Conservation (phyloP, 2,888 invertebrate genomes). For the Drosophila colorata region DNA sequence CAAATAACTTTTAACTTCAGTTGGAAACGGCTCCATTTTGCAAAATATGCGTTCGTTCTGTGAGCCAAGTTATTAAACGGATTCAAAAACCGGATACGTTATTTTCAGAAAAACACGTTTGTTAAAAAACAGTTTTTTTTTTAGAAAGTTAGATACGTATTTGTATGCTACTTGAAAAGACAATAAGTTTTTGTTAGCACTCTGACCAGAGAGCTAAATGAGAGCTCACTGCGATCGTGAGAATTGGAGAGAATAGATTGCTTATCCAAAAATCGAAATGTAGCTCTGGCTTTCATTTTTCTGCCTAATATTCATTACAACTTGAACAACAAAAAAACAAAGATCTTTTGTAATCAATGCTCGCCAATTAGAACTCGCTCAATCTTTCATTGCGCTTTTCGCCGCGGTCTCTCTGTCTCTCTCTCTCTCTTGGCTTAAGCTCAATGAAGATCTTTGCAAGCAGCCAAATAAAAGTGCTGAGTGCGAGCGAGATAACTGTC, state of each 20-base stretch:
- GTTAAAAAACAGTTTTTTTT: neutral
- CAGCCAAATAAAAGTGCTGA: neutral
- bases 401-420: neutral
- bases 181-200: neutral
- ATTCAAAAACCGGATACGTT: too few relatives aligned
- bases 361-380: too few relatives aligned
- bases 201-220: neutral
- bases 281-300: too few relatives aligned
- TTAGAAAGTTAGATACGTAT: neutral
- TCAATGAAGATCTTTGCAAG: neutral
- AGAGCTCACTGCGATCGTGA: neutral
- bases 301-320: too few relatives aligned
- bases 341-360: too few relatives aligned
- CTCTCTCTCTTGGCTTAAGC: neutral
- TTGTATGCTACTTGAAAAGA: neutral
- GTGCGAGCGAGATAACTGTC: conserved; percentile 10
- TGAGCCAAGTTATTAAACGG: too few relatives aligned
- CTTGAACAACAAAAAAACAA: too few relatives aligned
- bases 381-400: neutral
- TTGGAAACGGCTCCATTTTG: neutral
- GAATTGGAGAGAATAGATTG: too few relatives aligned
- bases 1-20: neutral
- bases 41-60: too few relatives aligned
- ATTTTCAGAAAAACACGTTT: too few relatives aligned
- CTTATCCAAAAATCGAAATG: too few relatives aligned